Conservation (phyloP, 2,888 invertebrate species). For the Frankliniella fusca region DNA sequence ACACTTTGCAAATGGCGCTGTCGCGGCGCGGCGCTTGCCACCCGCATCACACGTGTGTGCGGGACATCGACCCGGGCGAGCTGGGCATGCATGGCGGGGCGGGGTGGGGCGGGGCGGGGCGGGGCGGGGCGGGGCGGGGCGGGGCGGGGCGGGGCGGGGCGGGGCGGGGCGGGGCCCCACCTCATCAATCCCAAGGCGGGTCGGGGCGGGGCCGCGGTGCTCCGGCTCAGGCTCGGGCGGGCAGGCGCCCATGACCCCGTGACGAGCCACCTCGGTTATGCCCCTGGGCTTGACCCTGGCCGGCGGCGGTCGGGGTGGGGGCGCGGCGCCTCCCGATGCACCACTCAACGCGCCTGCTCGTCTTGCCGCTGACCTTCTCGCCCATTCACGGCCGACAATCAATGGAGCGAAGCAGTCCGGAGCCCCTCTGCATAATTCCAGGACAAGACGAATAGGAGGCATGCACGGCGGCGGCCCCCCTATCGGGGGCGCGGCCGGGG, state of each 20-base stretch:
- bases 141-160: background rate
- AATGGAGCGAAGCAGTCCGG: too few species aligned
- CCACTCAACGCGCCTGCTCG: background rate
- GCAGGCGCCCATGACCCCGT: background rate
- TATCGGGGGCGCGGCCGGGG: too few species aligned
- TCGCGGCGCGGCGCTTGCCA: background rate
- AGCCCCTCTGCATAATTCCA: too few species aligned
- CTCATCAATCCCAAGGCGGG: background rate
- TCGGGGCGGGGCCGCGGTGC: background rate
- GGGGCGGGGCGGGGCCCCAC: background rate
- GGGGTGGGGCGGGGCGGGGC: background rate
- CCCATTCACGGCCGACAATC: too few species aligned
- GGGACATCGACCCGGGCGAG: background rate
- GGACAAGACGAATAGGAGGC: too few species aligned
- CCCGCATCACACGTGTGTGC: too few species aligned
- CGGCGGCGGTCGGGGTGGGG: background rate
- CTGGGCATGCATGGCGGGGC: too few species aligned
- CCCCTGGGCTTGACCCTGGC: too few species aligned
- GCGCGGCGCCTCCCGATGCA: background rate
- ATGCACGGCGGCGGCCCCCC: too few species aligned
- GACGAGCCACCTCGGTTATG: too few species aligned
- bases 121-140: background rate
- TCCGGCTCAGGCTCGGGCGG: background rate
- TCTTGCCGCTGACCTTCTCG: background rate
- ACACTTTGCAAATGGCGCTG: background rate